Evolutionary conservation across 2,888 invertebrate genomes (phyloP).

Genomic region (Rhagium mordax): DNA sequence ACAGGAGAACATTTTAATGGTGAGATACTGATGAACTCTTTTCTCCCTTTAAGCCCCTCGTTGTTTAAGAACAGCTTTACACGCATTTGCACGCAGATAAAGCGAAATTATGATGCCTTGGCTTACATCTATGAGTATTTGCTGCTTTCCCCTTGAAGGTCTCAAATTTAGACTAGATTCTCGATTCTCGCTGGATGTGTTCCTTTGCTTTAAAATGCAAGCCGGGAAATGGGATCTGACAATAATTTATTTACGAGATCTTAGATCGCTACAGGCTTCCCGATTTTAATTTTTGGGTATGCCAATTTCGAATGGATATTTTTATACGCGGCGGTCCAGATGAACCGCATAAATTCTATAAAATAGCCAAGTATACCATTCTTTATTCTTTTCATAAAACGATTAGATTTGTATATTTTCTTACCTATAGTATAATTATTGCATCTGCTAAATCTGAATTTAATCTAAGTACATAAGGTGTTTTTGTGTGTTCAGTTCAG

Average conservation of each 20-base stretch:
- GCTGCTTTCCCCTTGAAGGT: neutral
- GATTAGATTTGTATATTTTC: too few relatives aligned
- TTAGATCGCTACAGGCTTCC: neutral
- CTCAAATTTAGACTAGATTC: neutral
- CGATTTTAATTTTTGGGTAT: too few relatives aligned
- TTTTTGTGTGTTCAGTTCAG: neutral
- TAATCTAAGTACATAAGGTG: too few relatives aligned
- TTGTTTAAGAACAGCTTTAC: conserved; percentile 47
- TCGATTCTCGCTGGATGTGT: neutral
- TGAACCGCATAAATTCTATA: too few relatives aligned
- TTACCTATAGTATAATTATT: too few relatives aligned
- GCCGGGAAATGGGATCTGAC: neutral
- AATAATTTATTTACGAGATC: conserved; percentile 5
- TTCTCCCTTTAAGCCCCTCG: conserved; percentile 44
- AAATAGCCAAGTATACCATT: too few relatives aligned
- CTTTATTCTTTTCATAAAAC: too few relatives aligned
- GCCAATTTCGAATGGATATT: too few relatives aligned
- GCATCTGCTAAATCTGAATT: too few relatives aligned
- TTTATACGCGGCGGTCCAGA: too few relatives aligned
- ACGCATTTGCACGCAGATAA: conserved; percentile 47
- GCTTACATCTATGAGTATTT: neutral
- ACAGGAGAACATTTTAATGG: conserved; percentile 55
- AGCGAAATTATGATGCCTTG: conserved; percentile 43
- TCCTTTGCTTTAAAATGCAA: neutral
- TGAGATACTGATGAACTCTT: conserved; percentile 56